A percentile compares a stretch with the other conserved stretches of the same genome.
Evolutionary conservation across 2,888 invertebrate genomes (phyloP).

Genomic region (Encarsia formosa): DNA sequence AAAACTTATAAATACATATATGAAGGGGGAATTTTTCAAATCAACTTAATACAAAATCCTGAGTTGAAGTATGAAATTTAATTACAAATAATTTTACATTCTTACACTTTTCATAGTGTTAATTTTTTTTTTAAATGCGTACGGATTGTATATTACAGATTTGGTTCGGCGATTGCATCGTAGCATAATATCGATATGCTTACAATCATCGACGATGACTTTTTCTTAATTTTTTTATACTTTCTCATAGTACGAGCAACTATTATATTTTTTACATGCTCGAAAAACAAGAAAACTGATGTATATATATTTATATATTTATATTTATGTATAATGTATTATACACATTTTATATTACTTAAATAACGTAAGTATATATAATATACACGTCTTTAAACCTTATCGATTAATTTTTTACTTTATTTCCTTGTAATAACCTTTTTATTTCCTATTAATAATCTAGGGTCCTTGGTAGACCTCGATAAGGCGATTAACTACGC

Average conservation of each 20-base stretch:
- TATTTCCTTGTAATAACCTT: conserved; percentile 35
- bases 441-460: conserved; percentile 21
- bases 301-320: conserved; percentile 8
- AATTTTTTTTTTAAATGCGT: conserved; percentile 16
- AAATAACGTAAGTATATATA: conserved; percentile 34
- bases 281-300: conserved; percentile 10
- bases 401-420: conserved; percentile 35
- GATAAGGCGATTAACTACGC: conserved; percentile 47
- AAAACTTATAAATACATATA: too few species aligned
- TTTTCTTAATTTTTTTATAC: conserved; percentile 1
- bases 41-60: too few species aligned
- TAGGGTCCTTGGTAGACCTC: conserved; percentile 44
- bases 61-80: too few species aligned
- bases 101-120: conserved; percentile 18
- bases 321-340: conserved; percentile 32
- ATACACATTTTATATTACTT: conserved; percentile 34
- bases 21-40: too few species aligned
- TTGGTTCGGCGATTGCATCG: conserved; percentile 6
- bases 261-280: not conserved
- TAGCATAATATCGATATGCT: conserved; percentile 17
- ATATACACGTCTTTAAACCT: conserved; percentile 43
- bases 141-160: conserved; percentile 16
- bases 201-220: conserved; percentile 14
- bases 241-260: not conserved
- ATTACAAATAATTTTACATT: too few species aligned